Base-by-base conservation (phyloP, 2,797 vertebrate species). In the Danio albolineatus region DNA sequence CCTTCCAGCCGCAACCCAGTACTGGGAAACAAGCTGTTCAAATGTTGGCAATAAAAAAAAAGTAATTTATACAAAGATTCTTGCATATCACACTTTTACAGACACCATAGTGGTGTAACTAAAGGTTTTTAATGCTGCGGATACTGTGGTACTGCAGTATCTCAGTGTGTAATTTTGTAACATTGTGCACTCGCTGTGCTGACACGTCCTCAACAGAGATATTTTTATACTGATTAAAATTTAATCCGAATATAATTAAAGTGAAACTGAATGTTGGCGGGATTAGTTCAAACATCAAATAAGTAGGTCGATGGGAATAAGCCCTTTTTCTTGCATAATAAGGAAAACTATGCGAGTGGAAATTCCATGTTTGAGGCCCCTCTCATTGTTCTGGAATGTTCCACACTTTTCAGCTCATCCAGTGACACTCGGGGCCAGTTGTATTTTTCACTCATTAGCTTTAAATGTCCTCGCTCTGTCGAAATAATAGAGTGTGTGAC, bases 371-470 rank as follows among this genome's bases (percentile, higher is more conserved):
- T 53, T 48, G 10, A 64, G 49, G 61, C 73, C 36, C 28, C 28
- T 70, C 69, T 62, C n/a, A 12, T 73, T 61, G 41, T 51, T 54
- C 17, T 43, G n/a, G 43, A 65, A 54, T 28, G 39, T 75, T 67
- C 41, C 16, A 70, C 51, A 56, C 72, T 79, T 79, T 76, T 61
- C 28, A 49, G 21, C 19, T 67, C 9, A 16, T 62, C 43, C 53
- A 59, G 13, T 54, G 44, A 56, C 16, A 43, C 8, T 21, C 13
- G 0, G 28, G 17, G 28, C 21, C 7, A 6, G 57, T 49, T 36
- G 60, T 39, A 61, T 36, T 74, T 61, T 48, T 76, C 73, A 61
- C 76, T 75, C 70, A 64, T 83, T 79, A 56, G 62, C 44, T 75
- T 36, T 64, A 62, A 64, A 17, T 53, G 28, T 77, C 56, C 72